These are phyloP conservation scores for Megatriorchis doriae DNA, from an alignment of 2,113 vertebrate genomes.

Conservation along the genomic window DNA sequence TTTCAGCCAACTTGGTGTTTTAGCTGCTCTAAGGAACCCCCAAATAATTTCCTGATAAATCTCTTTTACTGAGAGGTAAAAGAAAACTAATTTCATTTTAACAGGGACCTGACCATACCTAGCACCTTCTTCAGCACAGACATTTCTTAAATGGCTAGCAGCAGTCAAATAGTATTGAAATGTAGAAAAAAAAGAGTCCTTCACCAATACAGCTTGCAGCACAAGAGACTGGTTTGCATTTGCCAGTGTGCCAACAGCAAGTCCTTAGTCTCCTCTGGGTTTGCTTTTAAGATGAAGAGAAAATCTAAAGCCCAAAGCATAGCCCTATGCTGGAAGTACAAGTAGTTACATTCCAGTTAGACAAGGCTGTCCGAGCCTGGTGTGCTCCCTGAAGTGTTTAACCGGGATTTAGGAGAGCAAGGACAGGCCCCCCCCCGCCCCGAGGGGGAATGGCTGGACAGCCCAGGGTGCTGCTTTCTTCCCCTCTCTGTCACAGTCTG, in stretches of 20 bases:
- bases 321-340: background rate
- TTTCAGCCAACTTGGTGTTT: background rate
- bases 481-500: background rate
- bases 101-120: background rate
- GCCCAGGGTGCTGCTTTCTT: background rate
- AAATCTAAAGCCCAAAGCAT: background rate
- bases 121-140: background rate
- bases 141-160: background rate
- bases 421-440: no score
- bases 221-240: background rate
- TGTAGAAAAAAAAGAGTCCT: background rate
- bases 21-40: background rate
- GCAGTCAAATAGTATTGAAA: background rate
- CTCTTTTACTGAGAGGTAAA: background rate
- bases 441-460: background rate
- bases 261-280: background rate
- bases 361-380: background rate
- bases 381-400: background rate
- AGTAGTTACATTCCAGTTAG: background rate
- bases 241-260: background rate
- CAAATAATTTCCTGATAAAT: background rate
- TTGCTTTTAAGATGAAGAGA: background rate
- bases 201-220: background rate
- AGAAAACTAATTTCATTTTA: background rate
- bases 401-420: background rate